Evolutionary conservation across 1,140 invertebrate genomes (phyloP), one percentile per base, ranked within the genome.

Genomic region (Orchesella cincta): DNA sequence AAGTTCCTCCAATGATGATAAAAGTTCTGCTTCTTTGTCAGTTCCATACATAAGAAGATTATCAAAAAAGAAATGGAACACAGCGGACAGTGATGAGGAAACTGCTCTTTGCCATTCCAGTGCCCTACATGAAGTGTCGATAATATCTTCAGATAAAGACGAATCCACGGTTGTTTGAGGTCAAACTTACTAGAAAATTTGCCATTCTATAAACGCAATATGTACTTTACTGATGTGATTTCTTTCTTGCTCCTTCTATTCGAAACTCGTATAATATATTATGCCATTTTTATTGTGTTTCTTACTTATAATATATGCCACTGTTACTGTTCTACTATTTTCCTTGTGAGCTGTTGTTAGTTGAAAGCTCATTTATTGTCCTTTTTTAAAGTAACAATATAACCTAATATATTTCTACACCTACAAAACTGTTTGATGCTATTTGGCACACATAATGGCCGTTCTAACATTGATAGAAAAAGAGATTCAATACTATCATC

Each of bases 21-120:
- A 46, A 46, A 73, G 71, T 35, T 31, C 62, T 29, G 54, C 54
- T n/a, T 31, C 67, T 20, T 52, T 81, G 16, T 71, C 75, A 2
- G 78, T 57, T 54, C 78, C 81, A 57, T 82, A 82, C 33, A 79
- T 82, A 33, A 46, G 81, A 39, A 46, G 76, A 34, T 26, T 78
- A 23, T 73, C 77, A n/a, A 82, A 80, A 62, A 78, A 79, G 51
- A 77, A 78, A 28, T 76, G 76, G 73, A 74, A 73, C 39, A 79
- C 78, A 39, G 74, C 79, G 74, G 29, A 29, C 20, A 78, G 46
- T 26, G 80, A 81, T 36, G 81, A 81, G 67, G 77, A 80, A 77
- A 74, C 76, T 33, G 52, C 78, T 31, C 35, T 81, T 18, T 77
- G 75, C 51, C 57, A 76, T 26, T 64, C 75, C 28, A 67, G 33